Evolutionary conservation across 2,113 vertebrate species (phyloP), one percentile per base, ranked within the genome.

Genomic region (Indicator indicator): DNA sequence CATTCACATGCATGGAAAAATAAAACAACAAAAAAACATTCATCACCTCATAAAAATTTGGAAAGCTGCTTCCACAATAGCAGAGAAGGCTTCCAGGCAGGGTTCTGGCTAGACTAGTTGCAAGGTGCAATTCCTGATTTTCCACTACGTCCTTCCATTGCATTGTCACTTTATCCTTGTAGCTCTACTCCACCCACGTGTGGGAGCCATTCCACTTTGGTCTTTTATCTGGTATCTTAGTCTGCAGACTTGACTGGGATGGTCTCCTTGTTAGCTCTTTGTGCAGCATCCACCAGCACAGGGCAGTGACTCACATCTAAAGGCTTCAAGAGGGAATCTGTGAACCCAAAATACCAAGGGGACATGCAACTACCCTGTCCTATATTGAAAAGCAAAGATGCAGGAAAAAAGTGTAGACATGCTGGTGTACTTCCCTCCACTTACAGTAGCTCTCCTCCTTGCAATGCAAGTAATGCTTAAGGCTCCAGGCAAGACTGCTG

Each of bases 121-220:
- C 18, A 79, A 73, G 63, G 21, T 70, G 36, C 36, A 63, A 6
- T 80, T 91, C 84, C 71, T 77, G 78, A 79, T 91, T 91, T 94
- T 94, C 93, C 52, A 70, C 86, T 87, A 59, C 27, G 78, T 30
- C 19, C 13, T 88, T 58, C 60, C 58, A 24, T 38, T 38, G 30
- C 55, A 82, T 6, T 68, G 38, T 27, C 50, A 55, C 71, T 75
- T 92, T 73, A 44, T 82, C 46, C n/a, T 82, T 72, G 44, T 46
- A 90, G 40, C 46, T 59, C 77, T 65, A 32, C 56, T 67, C 87
- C 59, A 77, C 75, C 68, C 78, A 70, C 0, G 0, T 11, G 9
- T 60, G 63, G 88, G 2, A 80, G 46, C 30, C 73, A 40, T 33
- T 30, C 64, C 13, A 3, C 68, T 83, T 59, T 77, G 33, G 21